Evolutionary conservation across 2,113 vertebrate genomes (phyloP), one percentile per base, ranked within the genome.

Genomic region (Salvelinus alpinus): DNA sequence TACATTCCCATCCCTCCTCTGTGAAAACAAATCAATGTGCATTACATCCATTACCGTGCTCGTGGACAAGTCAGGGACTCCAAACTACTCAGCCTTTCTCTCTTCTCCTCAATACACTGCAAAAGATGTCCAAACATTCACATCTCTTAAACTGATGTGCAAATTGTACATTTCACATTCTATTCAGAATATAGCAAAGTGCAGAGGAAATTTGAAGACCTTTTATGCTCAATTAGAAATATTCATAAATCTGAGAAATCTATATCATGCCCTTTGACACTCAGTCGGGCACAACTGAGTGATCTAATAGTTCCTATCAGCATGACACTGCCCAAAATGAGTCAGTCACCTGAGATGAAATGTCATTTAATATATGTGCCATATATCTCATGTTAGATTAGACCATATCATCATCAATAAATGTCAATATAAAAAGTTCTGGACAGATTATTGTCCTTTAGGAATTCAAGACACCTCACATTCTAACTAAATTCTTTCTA

Each of bases 151-250:
- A 83, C 64, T 80, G 70, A 79, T 78, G 75, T 78, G 77, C 75
- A 77, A 85, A 84, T 79, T 76, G 71, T 60, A 71, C 73, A 71
- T 87, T 75, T 72, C 74, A 14, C 48, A 51, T 51, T 51, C 12
- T 51, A 54, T 54, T 54, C 12, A 54, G 51, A 82, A 75, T 79
- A 70, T 70, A 31, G 77, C 71, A 82, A 73, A 54, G 64, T 73
- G 48, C 69, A 62, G 44, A 68, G 65, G 65, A 66, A 22, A 64
- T 79, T 60, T 79, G 62, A 77, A 77, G 76, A 73, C 79, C 64
- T 79, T 65, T 79, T 51, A 76, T 75, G 78, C 70, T 78, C 68
- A 86, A 79, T 85, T 85, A 83, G 75, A 57, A 73, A 78, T 27
- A 47, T 29, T 67, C 77, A 76, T 74, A 74, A 18, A 54, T 54